A percentile compares a stretch with the other conserved stretches of the same genome.
These are phyloP conservation scores for Rhabdornis inornatus DNA, from an alignment of 2,113 vertebrate genomes.

Conservation along the genomic window DNA sequence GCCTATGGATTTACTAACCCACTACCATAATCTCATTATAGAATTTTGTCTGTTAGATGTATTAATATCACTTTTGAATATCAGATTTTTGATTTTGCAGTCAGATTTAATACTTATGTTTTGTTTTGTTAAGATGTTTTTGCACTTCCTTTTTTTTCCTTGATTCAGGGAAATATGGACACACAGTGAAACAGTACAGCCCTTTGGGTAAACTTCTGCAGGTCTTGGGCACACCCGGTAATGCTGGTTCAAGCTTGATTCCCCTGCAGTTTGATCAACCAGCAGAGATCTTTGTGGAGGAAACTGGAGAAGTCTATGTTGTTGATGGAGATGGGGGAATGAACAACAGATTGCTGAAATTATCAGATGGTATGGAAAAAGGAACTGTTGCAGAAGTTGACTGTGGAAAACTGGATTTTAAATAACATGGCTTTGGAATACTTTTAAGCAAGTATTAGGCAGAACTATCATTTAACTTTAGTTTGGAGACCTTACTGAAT, in stretches of 20 bases:
- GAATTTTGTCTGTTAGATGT: neutral
- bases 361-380: conserved; percentile 73
- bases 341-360: conserved; percentile 90
- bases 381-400: neutral
- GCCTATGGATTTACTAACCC: neutral
- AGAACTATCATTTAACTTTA: neutral
- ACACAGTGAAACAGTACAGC: conserved; percentile 90
- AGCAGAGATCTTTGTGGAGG: conserved; percentile 87
- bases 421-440: neutral
- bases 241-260: conserved; percentile 80
- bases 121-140: neutral
- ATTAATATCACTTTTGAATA: neutral
- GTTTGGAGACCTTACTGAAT: neutral
- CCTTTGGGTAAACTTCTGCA: conserved; percentile 85
- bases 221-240: conserved; percentile 85
- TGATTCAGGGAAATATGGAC: conserved; percentile 81
- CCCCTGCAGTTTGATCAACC: conserved; percentile 95
- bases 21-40: neutral
- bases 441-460: neutral
- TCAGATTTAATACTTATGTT: neutral
- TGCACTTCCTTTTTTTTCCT: neutral
- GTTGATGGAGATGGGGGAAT: conserved; percentile 97
- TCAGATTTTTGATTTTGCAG: neutral
- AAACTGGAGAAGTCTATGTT: conserved; percentile 87
- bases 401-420: neutral